Conservation (phyloP, 2,888 invertebrate genomes). For the Aspidapion aeneum region DNA sequence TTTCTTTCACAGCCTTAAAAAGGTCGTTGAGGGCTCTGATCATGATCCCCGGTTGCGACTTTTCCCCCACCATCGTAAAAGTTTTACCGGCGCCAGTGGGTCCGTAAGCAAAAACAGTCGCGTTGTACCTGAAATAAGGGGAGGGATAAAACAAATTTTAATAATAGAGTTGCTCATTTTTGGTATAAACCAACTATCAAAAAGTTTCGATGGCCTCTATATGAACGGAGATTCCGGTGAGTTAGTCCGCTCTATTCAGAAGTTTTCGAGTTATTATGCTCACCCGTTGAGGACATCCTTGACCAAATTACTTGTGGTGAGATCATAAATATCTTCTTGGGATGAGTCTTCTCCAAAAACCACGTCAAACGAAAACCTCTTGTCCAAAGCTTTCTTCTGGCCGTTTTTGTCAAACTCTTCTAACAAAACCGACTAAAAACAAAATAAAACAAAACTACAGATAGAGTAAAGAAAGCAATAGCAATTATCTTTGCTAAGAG, state of each 20-base stretch:
- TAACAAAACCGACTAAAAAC: conserved; percentile 60
- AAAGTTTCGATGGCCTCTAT: too few relatives aligned
- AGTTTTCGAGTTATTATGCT: too few relatives aligned
- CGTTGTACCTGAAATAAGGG: conserved; percentile 73
- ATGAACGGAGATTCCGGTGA: too few relatives aligned
- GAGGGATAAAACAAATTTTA: too few relatives aligned
- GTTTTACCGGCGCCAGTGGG: conserved; percentile 92
- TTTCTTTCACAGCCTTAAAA: conserved; percentile 66
- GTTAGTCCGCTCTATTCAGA: too few relatives aligned
- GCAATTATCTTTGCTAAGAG: too few relatives aligned
- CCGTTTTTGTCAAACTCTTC: conserved; percentile 61
- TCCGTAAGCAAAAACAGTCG: conserved; percentile 94
- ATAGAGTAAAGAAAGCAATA: too few relatives aligned
- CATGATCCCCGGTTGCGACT: conserved; percentile 77
- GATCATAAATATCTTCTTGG: conserved; percentile 85
- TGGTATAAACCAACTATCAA: too few relatives aligned
- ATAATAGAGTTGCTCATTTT: too few relatives aligned
- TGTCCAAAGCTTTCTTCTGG: conserved; percentile 69
- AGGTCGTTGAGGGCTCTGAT: conserved; percentile 80
- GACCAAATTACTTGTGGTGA: conserved; percentile 81
- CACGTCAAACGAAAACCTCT: conserved; percentile 85
- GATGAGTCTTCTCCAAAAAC: conserved; percentile 85
- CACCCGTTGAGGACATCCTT: conserved; percentile 69
- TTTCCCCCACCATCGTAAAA: conserved; percentile 79
- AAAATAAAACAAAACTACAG: neutral